Conservation (phyloP, 2,113 vertebrate species). For the Festucalex cinctus region DNA sequence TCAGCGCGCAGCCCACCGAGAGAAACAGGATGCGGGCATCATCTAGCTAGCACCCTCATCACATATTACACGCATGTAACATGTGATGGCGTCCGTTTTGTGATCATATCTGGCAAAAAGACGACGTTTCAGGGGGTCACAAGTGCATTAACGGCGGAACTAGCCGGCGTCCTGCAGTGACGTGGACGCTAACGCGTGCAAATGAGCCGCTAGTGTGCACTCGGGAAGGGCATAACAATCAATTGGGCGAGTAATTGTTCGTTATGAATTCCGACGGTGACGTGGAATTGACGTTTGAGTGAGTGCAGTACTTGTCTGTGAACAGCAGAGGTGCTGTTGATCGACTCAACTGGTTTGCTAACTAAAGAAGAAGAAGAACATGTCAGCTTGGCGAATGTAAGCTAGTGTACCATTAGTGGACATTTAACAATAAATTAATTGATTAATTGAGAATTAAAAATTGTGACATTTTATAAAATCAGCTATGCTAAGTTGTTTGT, state of each 20-base stretch:
- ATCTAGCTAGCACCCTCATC: neutral
- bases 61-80: too few species aligned
- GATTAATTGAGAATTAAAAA: neutral
- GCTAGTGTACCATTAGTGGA: too few species aligned
- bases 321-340: neutral
- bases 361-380: neutral
- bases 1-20: neutral
- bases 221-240: neutral
- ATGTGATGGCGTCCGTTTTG: neutral
- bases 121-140: neutral
- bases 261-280: neutral
- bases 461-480: neutral
- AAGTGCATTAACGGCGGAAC: neutral
- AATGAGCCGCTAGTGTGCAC: neutral
- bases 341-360: neutral
- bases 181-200: conserved; percentile 31
- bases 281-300: neutral
- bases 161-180: neutral
- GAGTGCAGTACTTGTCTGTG: neutral
- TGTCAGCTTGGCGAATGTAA: too few species aligned
- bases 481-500: too few species aligned
- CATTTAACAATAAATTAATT: neutral
- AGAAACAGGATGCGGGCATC: neutral
- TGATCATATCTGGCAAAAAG: neutral
- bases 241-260: neutral